Conservation (phyloP, 2,797 vertebrate genomes). For the Loris lydekkerianus region DNA sequence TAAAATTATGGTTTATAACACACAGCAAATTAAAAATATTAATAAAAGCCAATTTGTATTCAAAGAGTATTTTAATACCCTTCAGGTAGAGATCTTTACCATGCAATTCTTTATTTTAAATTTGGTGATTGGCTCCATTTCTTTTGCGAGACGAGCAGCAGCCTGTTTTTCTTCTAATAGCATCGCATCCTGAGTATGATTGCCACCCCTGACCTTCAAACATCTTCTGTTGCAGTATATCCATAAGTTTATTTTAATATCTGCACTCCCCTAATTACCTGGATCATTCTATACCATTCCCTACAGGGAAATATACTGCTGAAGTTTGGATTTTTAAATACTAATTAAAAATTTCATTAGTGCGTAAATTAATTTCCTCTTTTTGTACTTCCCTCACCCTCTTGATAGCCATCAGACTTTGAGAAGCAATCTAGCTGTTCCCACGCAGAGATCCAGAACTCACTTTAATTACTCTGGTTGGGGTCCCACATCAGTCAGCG, state of each 20-base stretch:
- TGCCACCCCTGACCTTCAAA: constrained; percentile 85
- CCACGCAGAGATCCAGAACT: constrained; percentile 68
- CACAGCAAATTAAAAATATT: constrained; percentile 70
- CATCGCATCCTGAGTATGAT: constrained; percentile 75
- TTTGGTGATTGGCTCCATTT: constrained; percentile 10
- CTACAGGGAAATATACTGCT: constrained; percentile 86
- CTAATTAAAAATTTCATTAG: constrained; percentile 91
- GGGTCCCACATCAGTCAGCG: constrained; percentile 62
- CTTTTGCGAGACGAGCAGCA: constrained; percentile 60
- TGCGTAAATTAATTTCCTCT: constrained; percentile 88
- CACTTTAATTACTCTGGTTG: constrained; percentile 80
- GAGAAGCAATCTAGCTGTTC: constrained; percentile 80
- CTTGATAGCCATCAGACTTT: constrained; percentile 84
- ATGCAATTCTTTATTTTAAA: constrained; percentile 66
- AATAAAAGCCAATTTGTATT: constrained; percentile 44
- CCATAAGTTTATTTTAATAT: constrained; percentile 87
- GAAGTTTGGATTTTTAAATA: constrained; percentile 87
- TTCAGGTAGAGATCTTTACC: not conserved
- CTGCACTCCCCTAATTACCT: constrained; percentile 88
- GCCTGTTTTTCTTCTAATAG: constrained; percentile 60
- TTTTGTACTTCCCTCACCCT: constrained; percentile 83
- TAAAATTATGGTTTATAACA: constrained; percentile 61
- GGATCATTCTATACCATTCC: constrained; percentile 85
- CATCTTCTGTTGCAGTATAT: constrained; percentile 79
- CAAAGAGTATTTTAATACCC: constrained; percentile 58